Evolutionary conservation across 2,888 invertebrate genomes (phyloP), one percentile per base, ranked within the genome.

Genomic region (Pristionchus maxplancki): DNA sequence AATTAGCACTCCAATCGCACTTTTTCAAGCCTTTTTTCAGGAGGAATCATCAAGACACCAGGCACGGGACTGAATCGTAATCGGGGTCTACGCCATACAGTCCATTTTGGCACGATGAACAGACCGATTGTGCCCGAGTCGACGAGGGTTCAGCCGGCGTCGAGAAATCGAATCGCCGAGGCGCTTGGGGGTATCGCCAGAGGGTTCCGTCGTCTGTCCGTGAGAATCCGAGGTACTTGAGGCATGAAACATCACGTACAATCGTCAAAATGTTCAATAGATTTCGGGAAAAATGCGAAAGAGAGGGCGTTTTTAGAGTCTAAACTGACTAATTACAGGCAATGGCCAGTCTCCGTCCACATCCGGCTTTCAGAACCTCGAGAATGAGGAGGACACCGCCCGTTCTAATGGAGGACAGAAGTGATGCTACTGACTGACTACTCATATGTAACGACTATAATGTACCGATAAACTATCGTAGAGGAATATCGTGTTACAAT

Each of bases 101-200:
- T 78, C 44, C 78, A 78, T n/a, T 44, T 78, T n/a, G 78, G 78
- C 20, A 44, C 20, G 15, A 78, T 78, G 78, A 28, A 78, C 44
- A 78, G 40, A 44, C 78, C 78, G 9, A 6, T 48, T 28, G 78
- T 44, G 4, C 13, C 78, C 0, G 13, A n/a, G 11, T 28, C 31
- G 28, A 17, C 11, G 15, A 67, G 31, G 34, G 24, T n/a, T 6
- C 71, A 34, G n/a, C 31, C 67, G 0, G n/a, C n/a, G 13, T 2
- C n/a, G 4, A 40, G 28, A 20, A 78, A 78, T 15, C n/a, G 44
- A 78, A n/a, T 78, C 40, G n/a, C 78, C 17, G 44, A 78, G 20
- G 78, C 78, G 0, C n/a, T 78, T 0, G 78, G 48, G n/a, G 78
- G 78, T n/a, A 17, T 78, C n/a, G 78, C 78, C 44, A 44, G 17